These are phyloP conservation scores for Drosophila equinoxialis DNA, from an alignment of 1,140 invertebrate species.

Conservation along the genomic window DNA sequence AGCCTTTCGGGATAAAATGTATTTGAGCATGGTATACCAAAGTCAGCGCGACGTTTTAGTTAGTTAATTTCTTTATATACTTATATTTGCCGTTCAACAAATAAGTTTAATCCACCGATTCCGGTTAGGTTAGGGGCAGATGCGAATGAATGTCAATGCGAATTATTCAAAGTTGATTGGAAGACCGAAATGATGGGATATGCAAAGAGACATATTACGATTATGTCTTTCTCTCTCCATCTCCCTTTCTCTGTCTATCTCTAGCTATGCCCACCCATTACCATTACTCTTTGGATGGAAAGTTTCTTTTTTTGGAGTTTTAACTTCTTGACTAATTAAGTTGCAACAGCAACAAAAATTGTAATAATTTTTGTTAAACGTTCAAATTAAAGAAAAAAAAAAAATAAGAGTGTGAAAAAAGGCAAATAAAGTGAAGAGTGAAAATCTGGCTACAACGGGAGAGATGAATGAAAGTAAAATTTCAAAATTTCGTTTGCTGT, in stretches of 20 bases:
- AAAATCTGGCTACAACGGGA: slow-evolving; percentile 40
- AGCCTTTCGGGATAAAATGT: too few species aligned
- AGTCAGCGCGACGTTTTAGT: too few species aligned
- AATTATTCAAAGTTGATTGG: slow-evolving; percentile 13
- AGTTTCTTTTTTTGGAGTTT: slow-evolving; percentile 10
- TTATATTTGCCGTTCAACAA: slow-evolving; percentile 31
- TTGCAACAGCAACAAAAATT: slow-evolving; percentile 27
- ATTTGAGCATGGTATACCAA: too few species aligned
- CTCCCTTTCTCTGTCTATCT: background rate
- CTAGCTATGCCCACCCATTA: background rate
- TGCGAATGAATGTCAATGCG: slow-evolving; percentile 12
- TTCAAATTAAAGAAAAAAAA: slow-evolving; percentile 18
- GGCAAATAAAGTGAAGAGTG: slow-evolving; percentile 43
- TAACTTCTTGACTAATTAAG: slow-evolving; percentile 35
- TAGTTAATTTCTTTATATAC: too few species aligned
- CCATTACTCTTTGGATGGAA: background rate
- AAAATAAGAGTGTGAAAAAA: slow-evolving; percentile 39
- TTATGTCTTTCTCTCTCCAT: background rate
- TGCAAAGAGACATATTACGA: slow-evolving; percentile 11
- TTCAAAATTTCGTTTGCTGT: slow-evolving; percentile 60
- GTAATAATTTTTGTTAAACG: slow-evolving; percentile 44
- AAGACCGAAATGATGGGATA: background rate
- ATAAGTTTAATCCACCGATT: slow-evolving; percentile 58
- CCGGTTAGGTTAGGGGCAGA: slow-evolving; percentile 44
- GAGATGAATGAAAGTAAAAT: slow-evolving; percentile 74